Base-by-base conservation (phyloP, 2,113 vertebrate genomes). In the Pavo muticus region DNA sequence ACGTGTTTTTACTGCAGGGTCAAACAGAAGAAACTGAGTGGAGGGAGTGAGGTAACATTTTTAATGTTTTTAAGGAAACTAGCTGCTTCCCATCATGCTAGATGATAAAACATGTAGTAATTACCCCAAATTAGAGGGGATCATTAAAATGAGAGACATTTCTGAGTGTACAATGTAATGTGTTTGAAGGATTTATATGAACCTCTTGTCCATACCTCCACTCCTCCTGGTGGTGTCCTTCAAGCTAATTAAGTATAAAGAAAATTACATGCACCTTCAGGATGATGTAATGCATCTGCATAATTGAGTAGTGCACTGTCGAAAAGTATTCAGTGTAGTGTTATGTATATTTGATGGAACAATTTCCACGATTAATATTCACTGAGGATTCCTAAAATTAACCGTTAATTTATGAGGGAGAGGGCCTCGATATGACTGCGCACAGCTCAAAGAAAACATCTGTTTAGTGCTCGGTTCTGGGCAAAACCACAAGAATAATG, bases 321-420 rank as follows among this genome's bases (percentile, higher is more conserved):
- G 60, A 91, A 84, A 37, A 84, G 44, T 40, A 95, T 90, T 88
- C 61, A 57, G 30, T 69, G 37, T 13, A 90, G 77, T 91, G 61
- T 81, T 88, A 78, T 84, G 69, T 81, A 88, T 93, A 90, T 93
- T 88, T 91, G 76, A 95, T 67, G 45, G 84, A 91, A 90, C 88
- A 76, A 93, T 88, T 87, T 95, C 69, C 67, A 88, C 88, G 65
- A 78, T 93, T 95, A 95, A 95, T 91, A 94, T 94, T 95, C 94
- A 94, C 88, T 54, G 45, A 94, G 52, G 52, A 92, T 90, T 94
- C 83, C 90, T 95, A 87, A 93, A 97, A 97, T 96, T 95, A 97
- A 73, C 83, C 79, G 59, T 83, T 83, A 96, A 97, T 97, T 95
- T 93, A 48, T 78, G 69, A 74, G 79, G 73, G 40, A 93, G 90